phyloP scores from a whole-genome alignment of 2,888 invertebrate species.

The Eumerus sabulonum region DNA sequence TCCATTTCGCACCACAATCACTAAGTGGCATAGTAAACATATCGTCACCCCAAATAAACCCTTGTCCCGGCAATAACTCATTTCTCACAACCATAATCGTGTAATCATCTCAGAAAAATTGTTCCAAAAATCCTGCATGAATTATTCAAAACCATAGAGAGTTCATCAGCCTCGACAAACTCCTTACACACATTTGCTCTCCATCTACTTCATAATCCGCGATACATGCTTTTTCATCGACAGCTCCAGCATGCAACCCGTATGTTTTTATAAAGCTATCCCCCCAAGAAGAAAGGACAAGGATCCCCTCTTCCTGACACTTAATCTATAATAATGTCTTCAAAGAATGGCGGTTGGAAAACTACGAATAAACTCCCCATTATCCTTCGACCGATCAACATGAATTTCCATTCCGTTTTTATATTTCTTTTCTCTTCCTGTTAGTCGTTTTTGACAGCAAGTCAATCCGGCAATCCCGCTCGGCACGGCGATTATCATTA shows the following conservation, averaged over 20 bases:
- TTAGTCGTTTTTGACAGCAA: conserved; percentile 35
- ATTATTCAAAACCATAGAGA: conserved; percentile 53
- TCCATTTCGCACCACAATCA: too few relatives aligned
- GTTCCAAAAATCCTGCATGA: conserved; percentile 58
- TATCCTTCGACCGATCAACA: conserved; percentile 62
- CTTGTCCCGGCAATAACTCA: conserved; percentile 66
- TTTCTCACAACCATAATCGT: conserved; percentile 65
- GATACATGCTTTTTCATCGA: conserved; percentile 60
- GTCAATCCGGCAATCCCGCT: conserved; percentile 35
- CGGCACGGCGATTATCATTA: conserved; percentile 55
- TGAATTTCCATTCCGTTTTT: conserved; percentile 61
- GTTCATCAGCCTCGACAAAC: conserved; percentile 3
- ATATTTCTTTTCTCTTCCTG: conserved; percentile 18
- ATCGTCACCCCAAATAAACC: conserved; percentile 64
- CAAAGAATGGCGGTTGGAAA: conserved; percentile 27
- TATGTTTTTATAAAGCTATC: too few relatives aligned
- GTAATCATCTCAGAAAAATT: conserved; percentile 67
- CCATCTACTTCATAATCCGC: conserved; percentile 30
- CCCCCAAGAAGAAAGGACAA: conserved; percentile 1
- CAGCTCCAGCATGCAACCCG: conserved; percentile 34
- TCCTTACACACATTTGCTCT: conserved; percentile 26
- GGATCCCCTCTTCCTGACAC: conserved; percentile 62
- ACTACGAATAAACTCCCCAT: conserved; percentile 17
- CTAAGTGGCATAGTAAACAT: conserved; percentile 43
- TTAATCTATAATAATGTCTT: conserved; percentile 67